Evolutionary conservation across 2,797 vertebrate genomes (phyloP).

Genomic region (Sebastes goodei): DNA sequence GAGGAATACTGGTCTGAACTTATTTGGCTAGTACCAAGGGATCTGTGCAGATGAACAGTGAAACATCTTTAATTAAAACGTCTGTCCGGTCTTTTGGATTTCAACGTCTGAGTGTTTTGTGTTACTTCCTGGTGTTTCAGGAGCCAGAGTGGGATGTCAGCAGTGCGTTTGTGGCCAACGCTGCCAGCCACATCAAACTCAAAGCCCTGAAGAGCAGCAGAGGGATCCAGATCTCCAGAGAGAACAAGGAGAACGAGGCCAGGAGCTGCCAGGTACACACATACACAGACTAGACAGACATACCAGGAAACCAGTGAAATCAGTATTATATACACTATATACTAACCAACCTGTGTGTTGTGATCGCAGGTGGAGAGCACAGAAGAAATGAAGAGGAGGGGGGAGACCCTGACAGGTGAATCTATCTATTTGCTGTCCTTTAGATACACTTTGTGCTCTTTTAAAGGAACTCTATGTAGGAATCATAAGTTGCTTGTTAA

Average conservation of each 20-base stretch:
- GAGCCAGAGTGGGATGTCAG: conserved; percentile 77
- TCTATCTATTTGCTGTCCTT: background rate
- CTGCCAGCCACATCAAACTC: conserved; percentile 68
- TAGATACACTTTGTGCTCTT: background rate
- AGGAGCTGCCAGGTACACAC: conserved; percentile 50
- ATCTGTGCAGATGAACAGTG: too few relatives aligned
- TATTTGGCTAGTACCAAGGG: background rate
- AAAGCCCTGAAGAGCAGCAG: conserved; percentile 37
- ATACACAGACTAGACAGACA: background rate
- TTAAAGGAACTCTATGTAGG: too few relatives aligned
- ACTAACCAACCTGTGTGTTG: background rate
- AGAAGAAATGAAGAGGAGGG: conserved; percentile 44
- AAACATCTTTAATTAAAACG: background rate
- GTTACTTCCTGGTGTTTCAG: conserved; percentile 22
- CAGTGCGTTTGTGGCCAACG: conserved; percentile 76
- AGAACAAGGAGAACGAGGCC: conserved; percentile 71
- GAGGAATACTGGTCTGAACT: background rate
- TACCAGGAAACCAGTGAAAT: background rate
- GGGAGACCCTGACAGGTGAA: conserved; percentile 50
- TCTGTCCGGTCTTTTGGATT: background rate
- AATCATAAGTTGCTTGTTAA: too few relatives aligned
- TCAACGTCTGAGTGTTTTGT: background rate
- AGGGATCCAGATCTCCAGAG: conserved; percentile 42
- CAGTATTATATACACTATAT: background rate
- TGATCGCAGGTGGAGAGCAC: conserved; percentile 27